phyloP scores from a whole-genome alignment of 2,797 vertebrate genomes.

The Odontamblyopus rebecca region DNA sequence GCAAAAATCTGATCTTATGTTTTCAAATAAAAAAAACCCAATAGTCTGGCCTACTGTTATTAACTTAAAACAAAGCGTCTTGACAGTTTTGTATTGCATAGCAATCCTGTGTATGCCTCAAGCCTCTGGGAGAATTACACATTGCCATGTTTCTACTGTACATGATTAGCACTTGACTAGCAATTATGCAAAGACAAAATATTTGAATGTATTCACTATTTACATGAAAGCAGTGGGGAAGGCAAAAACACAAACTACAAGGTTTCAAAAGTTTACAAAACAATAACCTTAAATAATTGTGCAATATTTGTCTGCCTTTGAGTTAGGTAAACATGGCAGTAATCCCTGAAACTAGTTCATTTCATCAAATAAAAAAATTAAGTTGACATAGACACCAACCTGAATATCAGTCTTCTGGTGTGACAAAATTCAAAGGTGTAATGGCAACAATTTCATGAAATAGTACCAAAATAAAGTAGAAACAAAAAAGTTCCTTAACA shows the following conservation, averaged over 20 bases:
- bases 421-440: no score
- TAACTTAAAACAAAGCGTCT: slow-evolving; percentile 59
- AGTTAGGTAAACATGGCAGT: slow-evolving; percentile 78
- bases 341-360: slow-evolving; percentile 85
- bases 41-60: slow-evolving; percentile 61
- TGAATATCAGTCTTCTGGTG: slow-evolving; percentile 24
- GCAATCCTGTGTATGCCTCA: slow-evolving; percentile 46
- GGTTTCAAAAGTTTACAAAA: slow-evolving; percentile 72
- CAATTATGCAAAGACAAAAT: slow-evolving; percentile 77
- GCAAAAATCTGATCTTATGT: slow-evolving; percentile 49
- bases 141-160: slow-evolving; percentile 50
- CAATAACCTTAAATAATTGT: slow-evolving; percentile 12
- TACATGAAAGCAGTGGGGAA: slow-evolving; percentile 78
- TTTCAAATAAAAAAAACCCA: background rate
- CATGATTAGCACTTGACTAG: slow-evolving; percentile 59
- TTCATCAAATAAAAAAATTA: slow-evolving; percentile 75
- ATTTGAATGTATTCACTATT: slow-evolving; percentile 76
- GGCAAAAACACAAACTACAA: slow-evolving; percentile 63
- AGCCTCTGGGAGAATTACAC: slow-evolving; percentile 55
- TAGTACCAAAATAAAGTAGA: no score
- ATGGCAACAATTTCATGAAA: no score
- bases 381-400: slow-evolving; percentile 77
- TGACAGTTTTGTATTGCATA: slow-evolving; percentile 54
- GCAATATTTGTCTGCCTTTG: slow-evolving; percentile 82
- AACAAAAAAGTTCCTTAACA: slow-evolving; percentile 40